Evolutionary conservation across 2,113 vertebrate species (phyloP), one percentile per base, ranked within the genome.

Genomic region (Fregetta grallaria): DNA sequence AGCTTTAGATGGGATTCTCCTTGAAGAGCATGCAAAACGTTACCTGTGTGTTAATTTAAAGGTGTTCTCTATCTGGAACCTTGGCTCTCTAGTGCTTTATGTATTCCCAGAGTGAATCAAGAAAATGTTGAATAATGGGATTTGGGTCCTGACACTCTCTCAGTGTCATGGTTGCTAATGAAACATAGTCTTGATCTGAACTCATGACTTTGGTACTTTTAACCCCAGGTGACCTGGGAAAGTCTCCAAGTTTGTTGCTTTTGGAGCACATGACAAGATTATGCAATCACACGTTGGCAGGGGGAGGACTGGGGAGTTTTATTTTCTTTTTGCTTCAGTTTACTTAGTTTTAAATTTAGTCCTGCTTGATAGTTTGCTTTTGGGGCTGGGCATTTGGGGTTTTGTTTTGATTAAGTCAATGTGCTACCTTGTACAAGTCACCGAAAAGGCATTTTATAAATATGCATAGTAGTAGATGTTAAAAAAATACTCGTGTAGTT

Each of bases 151-250:
- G 73, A 47, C 21, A 10, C 45, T 75, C 47, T 62, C 70, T 56
- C 79, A 50, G 22, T 87, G 74, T 81, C 65, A 34, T 13, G 55
- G 65, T 32, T 27, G 3, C 38, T 90, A 44, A 52, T 74, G 85
- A 83, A 80, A 83, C n/a, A 12, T 1, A 66, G 73, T 87, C 70
- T 92, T 75, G 66, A 44, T 71, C 38, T 94, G 91, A 93, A 84
- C 72, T 88, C 79, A 36, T 77, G 90, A 71, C 79, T 96, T 96
- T 55, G 88, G 76, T 92, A 81, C 88, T 92, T 91, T 80, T 88
- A 81, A 95, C 92, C 90, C 88, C 50, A 47, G 47, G 38, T 86
- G 95, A 93, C 94, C 94, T 92, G 86, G 72, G 72, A 84, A 93
- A 67, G n/a, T 67, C 81, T 95, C 85, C 85, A 91, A 29, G 65